Conservation (phyloP, 2,797 vertebrate species). For the Xenopus petersii region DNA sequence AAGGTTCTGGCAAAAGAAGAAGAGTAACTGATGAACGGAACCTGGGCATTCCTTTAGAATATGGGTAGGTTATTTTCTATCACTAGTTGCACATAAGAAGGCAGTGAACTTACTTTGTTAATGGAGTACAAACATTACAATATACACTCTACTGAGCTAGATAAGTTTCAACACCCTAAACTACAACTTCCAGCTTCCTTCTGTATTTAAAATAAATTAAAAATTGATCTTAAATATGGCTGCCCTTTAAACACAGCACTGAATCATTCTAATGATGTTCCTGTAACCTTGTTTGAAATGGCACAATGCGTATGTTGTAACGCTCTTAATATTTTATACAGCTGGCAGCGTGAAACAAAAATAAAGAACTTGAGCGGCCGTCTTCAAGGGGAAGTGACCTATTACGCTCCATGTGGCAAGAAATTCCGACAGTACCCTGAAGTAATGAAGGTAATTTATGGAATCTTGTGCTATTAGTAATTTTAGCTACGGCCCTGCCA, state of each 20-base stretch:
- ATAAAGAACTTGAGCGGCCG: conserved; percentile 81
- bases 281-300: neutral
- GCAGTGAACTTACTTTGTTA: too few species aligned
- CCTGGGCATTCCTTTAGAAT: conserved; percentile 82
- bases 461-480: neutral
- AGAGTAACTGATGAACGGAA: conserved; percentile 83
- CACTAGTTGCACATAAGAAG: too few species aligned
- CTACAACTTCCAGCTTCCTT: too few species aligned
- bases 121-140: too few species aligned
- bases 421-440: conserved; percentile 92
- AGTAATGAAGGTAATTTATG: conserved; percentile 82
- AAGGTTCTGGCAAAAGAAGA: conserved; percentile 79
- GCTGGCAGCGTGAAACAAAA: conserved; percentile 92
- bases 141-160: too few species aligned
- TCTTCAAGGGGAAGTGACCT: conserved; percentile 86
- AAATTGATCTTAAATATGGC: too few species aligned
- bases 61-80: conserved; percentile 73
- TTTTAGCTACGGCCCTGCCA: neutral
- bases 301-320: conserved; percentile 46
- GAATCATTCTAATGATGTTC: neutral
- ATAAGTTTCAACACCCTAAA: too few species aligned
- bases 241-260: too few species aligned
- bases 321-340: conserved; percentile 57
- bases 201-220: too few species aligned
- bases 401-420: conserved; percentile 93